Base-by-base conservation (phyloP, 2,888 invertebrate species). In the Galerucella calmariensis region DNA sequence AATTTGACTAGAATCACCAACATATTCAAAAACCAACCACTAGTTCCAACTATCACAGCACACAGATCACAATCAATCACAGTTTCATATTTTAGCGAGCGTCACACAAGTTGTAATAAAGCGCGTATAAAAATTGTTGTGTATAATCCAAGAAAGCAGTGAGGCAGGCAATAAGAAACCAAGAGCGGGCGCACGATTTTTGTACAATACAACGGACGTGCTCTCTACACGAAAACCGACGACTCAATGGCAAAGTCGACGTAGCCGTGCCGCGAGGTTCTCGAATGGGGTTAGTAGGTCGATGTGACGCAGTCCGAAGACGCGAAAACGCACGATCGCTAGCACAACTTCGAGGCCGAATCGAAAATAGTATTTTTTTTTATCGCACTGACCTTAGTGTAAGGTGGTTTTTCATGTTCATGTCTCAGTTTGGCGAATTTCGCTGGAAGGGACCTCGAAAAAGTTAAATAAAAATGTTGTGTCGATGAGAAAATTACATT, bases 261-360 rank as follows among this genome's bases (percentile, higher is more conserved):
- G 82, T 82, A 69, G 73, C 74, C 75, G 77, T 76, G 79, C 81
- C 83, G 86, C 85, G 86, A 86, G 85, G 86, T 90, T 90, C 90
- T 88, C 88, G 89, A 92, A 88, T 90, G 91, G 88, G 91, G 92
- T 91, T 91, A 91, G 91, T 92, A 89, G 92, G 91, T 91, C 92
- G 91, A 89, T 89, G 89, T 90, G 90, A 91, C 91, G 91, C 86
- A 85, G 84, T 82, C 82, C 83, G 83, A 82, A 83, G 80, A 80
- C 81, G 84, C 85, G 83, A 97, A 88, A 61, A 93, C 92, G 79
- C 97, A 89, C 91, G 97, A 92, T 79, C 94, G 93, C 80, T 92
- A 78, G 79, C 80, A 71, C 72, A 75, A 74, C 75, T 72, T 75
- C 84, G 83, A 84, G 84, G 83, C 82, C 83, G 80, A 74, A 62